phyloP scores from a whole-genome alignment of 2,888 invertebrate genomes.

The Monochamus alternatus region DNA sequence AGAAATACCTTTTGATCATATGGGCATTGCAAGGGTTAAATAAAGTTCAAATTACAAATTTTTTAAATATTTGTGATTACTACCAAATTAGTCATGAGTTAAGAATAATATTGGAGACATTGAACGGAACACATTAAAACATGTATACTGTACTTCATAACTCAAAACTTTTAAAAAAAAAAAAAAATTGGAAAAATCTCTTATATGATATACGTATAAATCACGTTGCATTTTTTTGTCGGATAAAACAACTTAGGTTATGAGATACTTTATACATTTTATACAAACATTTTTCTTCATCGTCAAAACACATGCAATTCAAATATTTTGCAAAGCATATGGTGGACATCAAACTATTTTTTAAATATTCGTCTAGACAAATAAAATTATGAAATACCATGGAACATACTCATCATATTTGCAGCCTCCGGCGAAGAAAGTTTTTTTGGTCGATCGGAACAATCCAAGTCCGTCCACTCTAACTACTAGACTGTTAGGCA shows the following conservation, averaged over 20 bases:
- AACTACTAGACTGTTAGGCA: not conserved
- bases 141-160: no score
- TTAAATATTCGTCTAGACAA: not conserved
- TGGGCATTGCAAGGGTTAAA: no score
- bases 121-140: no score
- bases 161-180: no score
- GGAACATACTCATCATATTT: slow-evolving; percentile 68
- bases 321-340: not conserved
- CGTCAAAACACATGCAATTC: not conserved
- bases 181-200: no score
- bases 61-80: no score
- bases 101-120: no score
- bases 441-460: slow-evolving; percentile 15
- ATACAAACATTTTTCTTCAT: not conserved
- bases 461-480: not conserved
- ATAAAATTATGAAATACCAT: slow-evolving; percentile 59
- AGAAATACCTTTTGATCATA: no score
- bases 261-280: not conserved
- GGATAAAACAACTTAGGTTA: not conserved
- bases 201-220: no score
- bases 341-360: not conserved
- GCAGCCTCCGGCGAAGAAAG: slow-evolving; percentile 55
- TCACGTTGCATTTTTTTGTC: no score
- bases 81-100: no score
- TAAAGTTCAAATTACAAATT: no score